Evolutionary conservation across 2,113 vertebrate genomes (phyloP).

Genomic region (Cyphomyrus discorhynchus): DNA sequence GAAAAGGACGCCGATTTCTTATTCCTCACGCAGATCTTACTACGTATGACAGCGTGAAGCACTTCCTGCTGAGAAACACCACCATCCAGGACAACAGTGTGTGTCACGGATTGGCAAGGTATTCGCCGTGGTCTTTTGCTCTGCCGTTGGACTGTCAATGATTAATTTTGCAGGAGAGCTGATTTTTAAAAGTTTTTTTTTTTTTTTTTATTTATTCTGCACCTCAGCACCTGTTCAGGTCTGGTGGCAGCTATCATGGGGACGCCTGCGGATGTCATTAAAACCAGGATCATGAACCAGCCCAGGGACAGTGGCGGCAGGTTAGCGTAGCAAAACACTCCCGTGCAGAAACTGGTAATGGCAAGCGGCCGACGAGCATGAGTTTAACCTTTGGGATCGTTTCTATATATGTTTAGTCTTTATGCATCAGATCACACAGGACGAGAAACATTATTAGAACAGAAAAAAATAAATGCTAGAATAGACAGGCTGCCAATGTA

Average conservation of each 20-base stretch:
- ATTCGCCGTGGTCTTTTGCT: not conserved
- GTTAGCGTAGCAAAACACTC: constrained; percentile 37
- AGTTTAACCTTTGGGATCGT: not conserved
- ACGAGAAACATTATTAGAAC: not conserved
- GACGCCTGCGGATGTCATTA: constrained; percentile 77
- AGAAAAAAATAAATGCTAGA: not conserved
- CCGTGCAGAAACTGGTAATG: not conserved
- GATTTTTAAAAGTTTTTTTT: not conserved
- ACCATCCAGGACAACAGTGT: constrained; percentile 64
- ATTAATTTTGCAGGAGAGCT: too few species aligned
- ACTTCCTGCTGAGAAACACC: constrained; percentile 68
- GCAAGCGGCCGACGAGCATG: not conserved
- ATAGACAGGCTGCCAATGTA: not conserved
- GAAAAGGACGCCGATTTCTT: not conserved
- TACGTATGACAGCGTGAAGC: constrained; percentile 76
- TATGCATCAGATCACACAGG: not conserved
- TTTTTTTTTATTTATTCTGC: not conserved
- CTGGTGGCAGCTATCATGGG: constrained; percentile 73
- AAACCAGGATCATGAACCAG: constrained; percentile 82
- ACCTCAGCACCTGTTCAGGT: constrained; percentile 63
- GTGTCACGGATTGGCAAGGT: constrained; percentile 71
- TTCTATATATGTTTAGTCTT: not conserved
- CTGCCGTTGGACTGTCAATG: not conserved
- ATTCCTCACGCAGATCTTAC: constrained; percentile 61
- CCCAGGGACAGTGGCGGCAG: constrained; percentile 67